Percentiles rank a stretch among this genome's conserved stretches.
Evolutionary conservation across 2,888 invertebrate genomes (phyloP).

Genomic region (Polyommatus iphigenia): DNA sequence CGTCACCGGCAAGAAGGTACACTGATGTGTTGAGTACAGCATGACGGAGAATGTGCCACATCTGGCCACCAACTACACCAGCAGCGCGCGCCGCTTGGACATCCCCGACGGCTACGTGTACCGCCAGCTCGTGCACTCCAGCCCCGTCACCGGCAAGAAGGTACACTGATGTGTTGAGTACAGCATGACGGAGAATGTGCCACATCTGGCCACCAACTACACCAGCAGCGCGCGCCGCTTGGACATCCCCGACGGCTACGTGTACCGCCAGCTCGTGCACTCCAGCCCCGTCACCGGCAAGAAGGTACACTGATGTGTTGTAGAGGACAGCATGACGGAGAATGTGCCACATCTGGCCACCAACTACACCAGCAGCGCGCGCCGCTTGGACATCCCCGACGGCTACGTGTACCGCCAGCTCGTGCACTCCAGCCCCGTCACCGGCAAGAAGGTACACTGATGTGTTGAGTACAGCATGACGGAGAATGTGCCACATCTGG

Average conservation of each 20-base stretch:
- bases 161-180: too few species aligned
- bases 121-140: constrained; percentile 36
- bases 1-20: not conserved
- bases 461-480: too few species aligned
- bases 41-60: constrained; percentile 38
- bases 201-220: constrained; percentile 42
- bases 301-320: too few species aligned
- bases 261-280: constrained; percentile 40
- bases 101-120: constrained; percentile 49
- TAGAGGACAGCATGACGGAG: too few species aligned
- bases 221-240: constrained; percentile 48
- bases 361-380: constrained; percentile 41
- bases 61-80: constrained; percentile 43
- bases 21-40: too few species aligned
- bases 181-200: too few species aligned
- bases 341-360: too few species aligned
- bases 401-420: constrained; percentile 46
- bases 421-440: not conserved
- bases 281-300: not conserved
- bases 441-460: not conserved
- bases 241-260: constrained; percentile 47
- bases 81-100: constrained; percentile 47
- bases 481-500: constrained; percentile 37
- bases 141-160: not conserved
- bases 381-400: constrained; percentile 46